Percentiles rank a stretch among this genome's conserved stretches.
Conservation (phyloP, 2,797 vertebrate species). For the Xerus rutilus region DNA sequence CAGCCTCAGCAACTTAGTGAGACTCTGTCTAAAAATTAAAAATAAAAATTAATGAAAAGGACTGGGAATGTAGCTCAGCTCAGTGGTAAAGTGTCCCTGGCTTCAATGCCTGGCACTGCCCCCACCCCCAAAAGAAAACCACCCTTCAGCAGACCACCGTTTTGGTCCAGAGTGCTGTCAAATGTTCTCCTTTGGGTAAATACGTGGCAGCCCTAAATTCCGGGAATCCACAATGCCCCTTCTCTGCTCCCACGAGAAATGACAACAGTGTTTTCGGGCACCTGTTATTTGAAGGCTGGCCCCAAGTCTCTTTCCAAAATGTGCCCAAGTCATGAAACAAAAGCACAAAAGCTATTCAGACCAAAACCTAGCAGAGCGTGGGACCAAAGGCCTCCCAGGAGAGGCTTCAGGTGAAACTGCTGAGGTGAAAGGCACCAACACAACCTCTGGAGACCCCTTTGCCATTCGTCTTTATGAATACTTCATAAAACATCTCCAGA, state of each 20-base stretch:
- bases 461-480: background rate
- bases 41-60: too few species aligned
- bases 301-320: background rate
- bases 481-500: background rate
- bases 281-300: background rate
- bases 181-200: background rate
- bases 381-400: background rate
- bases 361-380: background rate
- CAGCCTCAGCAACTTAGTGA: too few species aligned
- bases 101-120: too few species aligned
- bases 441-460: background rate
- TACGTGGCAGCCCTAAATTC: background rate
- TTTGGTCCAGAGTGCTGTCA: background rate
- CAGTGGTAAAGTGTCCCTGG: too few species aligned
- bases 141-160: background rate
- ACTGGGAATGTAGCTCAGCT: too few species aligned
- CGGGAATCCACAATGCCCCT: background rate
- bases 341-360: too few species aligned
- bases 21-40: too few species aligned
- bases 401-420: too few species aligned
- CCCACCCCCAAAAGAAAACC: too few species aligned
- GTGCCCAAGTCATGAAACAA: accelerated
- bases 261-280: background rate
- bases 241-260: background rate
- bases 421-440: background rate